Conservation (phyloP, 1,140 invertebrate genomes). For the Brachionus rotundiformis region DNA sequence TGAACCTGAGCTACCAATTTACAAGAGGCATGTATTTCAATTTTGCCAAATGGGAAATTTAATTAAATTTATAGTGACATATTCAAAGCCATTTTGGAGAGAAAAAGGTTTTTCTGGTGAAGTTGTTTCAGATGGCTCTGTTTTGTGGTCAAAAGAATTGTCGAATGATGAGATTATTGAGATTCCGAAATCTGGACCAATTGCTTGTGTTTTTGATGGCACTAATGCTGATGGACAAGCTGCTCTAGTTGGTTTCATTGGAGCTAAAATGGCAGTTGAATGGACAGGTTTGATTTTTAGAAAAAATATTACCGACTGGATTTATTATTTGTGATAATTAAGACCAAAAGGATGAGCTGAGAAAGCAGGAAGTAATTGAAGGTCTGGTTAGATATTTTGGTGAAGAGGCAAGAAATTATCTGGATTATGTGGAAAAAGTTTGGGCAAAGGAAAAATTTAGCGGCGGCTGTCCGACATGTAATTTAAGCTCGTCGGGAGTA, state of each 20-base stretch:
- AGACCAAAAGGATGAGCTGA: constrained; percentile 51
- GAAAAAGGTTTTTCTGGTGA: constrained; percentile 63
- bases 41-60: constrained; percentile 61
- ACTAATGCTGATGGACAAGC: constrained; percentile 59
- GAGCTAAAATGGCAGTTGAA: constrained; percentile 59
- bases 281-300: constrained; percentile 54
- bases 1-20: constrained; percentile 58
- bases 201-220: constrained; percentile 64
- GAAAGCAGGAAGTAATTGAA: constrained; percentile 61
- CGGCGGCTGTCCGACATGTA: constrained; percentile 60
- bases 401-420: constrained; percentile 55
- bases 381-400: constrained; percentile 62
- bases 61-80: constrained; percentile 64
- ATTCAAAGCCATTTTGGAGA: constrained; percentile 64
- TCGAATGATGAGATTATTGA: constrained; percentile 52
- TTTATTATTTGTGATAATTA: no score
- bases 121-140: constrained; percentile 62
- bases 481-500: constrained; percentile 56
- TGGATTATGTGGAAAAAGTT: constrained; percentile 62
- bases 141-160: not conserved
- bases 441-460: constrained; percentile 62
- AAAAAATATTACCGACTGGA: not conserved
- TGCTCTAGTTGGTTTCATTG: constrained; percentile 64
- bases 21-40: constrained; percentile 58
- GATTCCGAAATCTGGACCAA: constrained; percentile 60